These are phyloP conservation scores for Maconellicoccus hirsutus DNA, from an alignment of 1,140 invertebrate species.

Conservation along the genomic window DNA sequence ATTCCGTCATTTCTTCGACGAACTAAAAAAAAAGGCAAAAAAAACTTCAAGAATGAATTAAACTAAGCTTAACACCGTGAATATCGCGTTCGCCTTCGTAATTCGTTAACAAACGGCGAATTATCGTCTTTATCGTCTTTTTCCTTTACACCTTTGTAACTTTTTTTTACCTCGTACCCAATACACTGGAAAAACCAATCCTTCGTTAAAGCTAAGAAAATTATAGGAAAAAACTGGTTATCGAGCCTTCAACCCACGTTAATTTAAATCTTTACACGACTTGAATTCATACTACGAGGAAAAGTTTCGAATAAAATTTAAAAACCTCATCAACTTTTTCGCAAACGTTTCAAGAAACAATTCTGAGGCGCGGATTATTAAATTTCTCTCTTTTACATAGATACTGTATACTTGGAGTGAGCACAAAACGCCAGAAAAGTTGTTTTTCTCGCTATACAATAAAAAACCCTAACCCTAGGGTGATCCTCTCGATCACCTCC, in stretches of 20 bases:
- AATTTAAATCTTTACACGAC: background rate
- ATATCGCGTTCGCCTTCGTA: background rate
- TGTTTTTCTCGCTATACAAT: background rate
- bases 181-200: background rate
- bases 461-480: background rate
- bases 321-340: constrained; percentile 4
- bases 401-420: no score
- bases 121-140: background rate
- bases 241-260: background rate
- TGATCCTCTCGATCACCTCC: no score
- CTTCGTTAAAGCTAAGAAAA: no score
- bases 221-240: background rate
- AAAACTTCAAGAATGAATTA: background rate
- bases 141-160: background rate
- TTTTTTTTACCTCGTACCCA: background rate
- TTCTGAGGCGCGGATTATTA: background rate
- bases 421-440: background rate
- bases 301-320: constrained; percentile 5
- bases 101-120: constrained; percentile 1
- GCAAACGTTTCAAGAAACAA: background rate
- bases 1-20: background rate
- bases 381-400: background rate
- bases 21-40: background rate
- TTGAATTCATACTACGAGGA: background rate
- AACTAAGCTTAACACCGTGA: background rate